Evolutionary conservation across 2,888 invertebrate species (phyloP).

Genomic region (Aspidiotus destructor): DNA sequence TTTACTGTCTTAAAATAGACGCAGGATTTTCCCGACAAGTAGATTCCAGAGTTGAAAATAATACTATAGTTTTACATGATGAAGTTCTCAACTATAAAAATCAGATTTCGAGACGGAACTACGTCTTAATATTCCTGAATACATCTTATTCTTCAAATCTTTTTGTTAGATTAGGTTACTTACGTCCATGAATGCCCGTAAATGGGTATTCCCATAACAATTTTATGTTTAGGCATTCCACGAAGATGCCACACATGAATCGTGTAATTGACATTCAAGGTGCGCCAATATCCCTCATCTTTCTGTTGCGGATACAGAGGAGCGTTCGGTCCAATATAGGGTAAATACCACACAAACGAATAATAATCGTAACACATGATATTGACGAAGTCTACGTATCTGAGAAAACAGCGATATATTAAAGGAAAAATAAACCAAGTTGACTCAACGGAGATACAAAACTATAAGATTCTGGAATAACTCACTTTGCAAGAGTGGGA

Average conservation of each 20-base stretch:
- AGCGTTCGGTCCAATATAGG: conserved; percentile 73
- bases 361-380: conserved; percentile 91
- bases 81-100: no score
- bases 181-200: conserved; percentile 72
- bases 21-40: no score
- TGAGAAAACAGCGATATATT: conserved; percentile 40
- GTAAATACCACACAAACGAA: conserved; percentile 61
- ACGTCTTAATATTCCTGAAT: no score
- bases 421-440: neutral
- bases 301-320: conserved; percentile 56
- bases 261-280: conserved; percentile 72
- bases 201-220: conserved; percentile 76
- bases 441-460: no score
- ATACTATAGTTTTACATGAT: no score
- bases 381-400: conserved; percentile 71
- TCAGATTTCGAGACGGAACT: no score
- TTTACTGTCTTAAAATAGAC: no score
- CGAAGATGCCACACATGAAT: conserved; percentile 63
- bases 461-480: neutral
- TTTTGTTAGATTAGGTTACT: conserved; percentile 36
- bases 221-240: conserved; percentile 66
- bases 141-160: no score
- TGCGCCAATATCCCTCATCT: conserved; percentile 54
- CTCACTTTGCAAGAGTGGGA: conserved; percentile 59
- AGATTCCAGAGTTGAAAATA: no score